Conservation (phyloP, 1,140 invertebrate species). For the Acromyrmex echinatior region DNA sequence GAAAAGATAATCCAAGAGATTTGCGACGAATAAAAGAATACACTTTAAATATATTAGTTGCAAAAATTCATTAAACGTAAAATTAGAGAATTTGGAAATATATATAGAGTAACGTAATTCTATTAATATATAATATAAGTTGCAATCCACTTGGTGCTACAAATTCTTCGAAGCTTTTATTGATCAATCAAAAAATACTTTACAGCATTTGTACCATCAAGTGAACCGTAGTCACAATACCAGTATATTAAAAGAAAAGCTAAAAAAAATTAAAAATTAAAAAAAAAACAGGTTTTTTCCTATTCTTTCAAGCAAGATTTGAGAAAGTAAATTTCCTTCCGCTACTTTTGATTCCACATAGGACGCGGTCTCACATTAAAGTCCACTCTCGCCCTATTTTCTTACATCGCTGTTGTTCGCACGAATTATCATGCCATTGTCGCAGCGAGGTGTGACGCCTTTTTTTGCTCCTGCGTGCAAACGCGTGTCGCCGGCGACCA, state of each 20-base stretch:
- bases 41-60: not conserved
- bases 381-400: not conserved
- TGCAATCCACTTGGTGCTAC: no score
- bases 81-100: not conserved
- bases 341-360: not conserved
- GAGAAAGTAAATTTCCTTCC: not conserved
- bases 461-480: conserved; percentile 51
- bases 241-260: not conserved
- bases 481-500: conserved; percentile 59
- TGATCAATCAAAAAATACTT: no score
- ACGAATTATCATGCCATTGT: conserved; percentile 48
- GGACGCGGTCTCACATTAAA: not conserved
- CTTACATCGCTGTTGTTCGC: conserved; percentile 38
- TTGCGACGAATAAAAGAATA: not conserved
- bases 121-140: no score
- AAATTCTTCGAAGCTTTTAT: no score
- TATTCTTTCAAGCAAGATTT: not conserved
- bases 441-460: conserved; percentile 27
- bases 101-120: not conserved
- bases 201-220: no score
- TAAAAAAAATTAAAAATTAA: not conserved
- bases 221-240: no score
- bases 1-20: not conserved
- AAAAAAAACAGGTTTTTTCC: not conserved
- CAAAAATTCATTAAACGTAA: not conserved